Evolutionary conservation across 2,113 vertebrate genomes (phyloP), one percentile per base, ranked within the genome.

Genomic region (Neogale vison): DNA sequence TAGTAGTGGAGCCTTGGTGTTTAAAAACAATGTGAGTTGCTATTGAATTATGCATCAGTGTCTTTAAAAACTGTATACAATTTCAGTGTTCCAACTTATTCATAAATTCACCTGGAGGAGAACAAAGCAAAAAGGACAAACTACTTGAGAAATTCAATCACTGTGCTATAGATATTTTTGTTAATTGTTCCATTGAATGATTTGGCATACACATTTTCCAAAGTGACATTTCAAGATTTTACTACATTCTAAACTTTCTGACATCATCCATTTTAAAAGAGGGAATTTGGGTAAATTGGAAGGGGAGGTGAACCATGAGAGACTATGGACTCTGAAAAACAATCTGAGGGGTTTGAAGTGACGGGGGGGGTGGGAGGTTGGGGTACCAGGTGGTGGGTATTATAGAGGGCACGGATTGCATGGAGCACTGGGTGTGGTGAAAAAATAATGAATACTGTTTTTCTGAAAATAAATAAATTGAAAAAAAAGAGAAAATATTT

Each of bases 11-110:
- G 42, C 0, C 10, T 77, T 93, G 29, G 23, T 67, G 65, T 79
- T 93, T 80, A 84, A 50, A 96, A 91, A 72, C 24, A 97, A 47
- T 61, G 20, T 52, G 23, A 88, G 2, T 87, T 89, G 36, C 61
- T 93, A 69, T 81, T 90, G 47, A 97, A 83, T 88, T 93, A 39
- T 91, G 12, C 7, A 59, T 80, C 26, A 39, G 3, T 65, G 17
- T 55, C 31, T 88, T 85, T 80, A 65, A 93, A 80, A 82, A 67
- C 23, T 88, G 11, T 39, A 67, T 39, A 47, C 21, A 61, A 76
- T 88, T 65, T 95, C 29, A 45, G 23, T 74, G 20, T 69, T 77
- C 7, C 29, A 92, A 14, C 12, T 57, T 65, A 69, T 55, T 95
- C 77, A 91, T 26, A 92, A 29, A 77, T 14, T 76, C 81, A 61